These are phyloP conservation scores for Orchesella flavescens DNA, from an alignment of 2,888 invertebrate genomes.

Conservation along the genomic window DNA sequence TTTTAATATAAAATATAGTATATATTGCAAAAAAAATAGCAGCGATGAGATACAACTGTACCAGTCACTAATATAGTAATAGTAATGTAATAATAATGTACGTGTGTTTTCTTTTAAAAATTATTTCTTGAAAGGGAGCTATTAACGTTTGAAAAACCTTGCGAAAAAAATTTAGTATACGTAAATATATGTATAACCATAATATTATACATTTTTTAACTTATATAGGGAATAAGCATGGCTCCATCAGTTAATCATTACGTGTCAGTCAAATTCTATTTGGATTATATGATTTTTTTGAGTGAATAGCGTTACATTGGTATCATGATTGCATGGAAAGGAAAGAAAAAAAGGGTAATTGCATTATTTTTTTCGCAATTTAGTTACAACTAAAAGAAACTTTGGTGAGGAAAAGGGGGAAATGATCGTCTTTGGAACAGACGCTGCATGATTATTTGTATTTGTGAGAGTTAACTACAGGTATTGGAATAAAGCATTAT, in stretches of 20 bases:
- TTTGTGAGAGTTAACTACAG: background rate
- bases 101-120: too few relatives aligned
- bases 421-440: background rate
- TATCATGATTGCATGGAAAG: conserved; percentile 56
- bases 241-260: conserved; percentile 57
- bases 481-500: background rate
- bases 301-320: conserved; percentile 58
- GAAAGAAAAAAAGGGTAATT: conserved; percentile 22
- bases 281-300: conserved; percentile 30
- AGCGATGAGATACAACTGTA: too few relatives aligned
- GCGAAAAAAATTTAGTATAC: too few relatives aligned
- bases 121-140: too few relatives aligned
- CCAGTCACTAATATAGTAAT: too few relatives aligned
- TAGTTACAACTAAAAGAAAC: background rate
- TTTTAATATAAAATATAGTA: too few relatives aligned
- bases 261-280: conserved; percentile 55
- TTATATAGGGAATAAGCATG: background rate
- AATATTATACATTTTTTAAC: too few relatives aligned
- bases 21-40: too few relatives aligned
- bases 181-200: too few relatives aligned
- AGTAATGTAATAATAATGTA: too few relatives aligned
- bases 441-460: conserved; percentile 21
- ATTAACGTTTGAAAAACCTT: too few relatives aligned
- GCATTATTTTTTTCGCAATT: conserved; percentile 1
- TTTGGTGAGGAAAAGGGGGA: background rate